These are phyloP conservation scores for Colaptes auratus DNA, from an alignment of 2,113 vertebrate species.

Conservation along the genomic window DNA sequence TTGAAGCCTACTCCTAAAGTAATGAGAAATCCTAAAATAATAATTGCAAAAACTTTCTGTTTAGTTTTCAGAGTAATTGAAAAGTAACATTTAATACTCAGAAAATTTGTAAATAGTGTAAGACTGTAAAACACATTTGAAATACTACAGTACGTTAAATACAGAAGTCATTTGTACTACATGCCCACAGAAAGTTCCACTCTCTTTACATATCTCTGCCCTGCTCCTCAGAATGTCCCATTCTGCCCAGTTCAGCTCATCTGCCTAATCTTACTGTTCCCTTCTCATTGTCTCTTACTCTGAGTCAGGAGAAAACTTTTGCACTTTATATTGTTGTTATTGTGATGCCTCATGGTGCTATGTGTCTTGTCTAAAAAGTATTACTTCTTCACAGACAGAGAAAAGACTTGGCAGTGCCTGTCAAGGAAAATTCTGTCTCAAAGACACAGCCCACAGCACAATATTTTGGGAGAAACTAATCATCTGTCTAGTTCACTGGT, in stretches of 20 bases:
- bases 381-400: background rate
- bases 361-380: background rate
- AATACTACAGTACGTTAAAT: background rate
- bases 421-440: background rate
- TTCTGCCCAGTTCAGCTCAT: background rate
- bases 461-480: background rate
- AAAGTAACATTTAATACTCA: background rate
- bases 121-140: background rate
- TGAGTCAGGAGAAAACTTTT: background rate
- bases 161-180: background rate
- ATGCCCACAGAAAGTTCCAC: fast-evolving
- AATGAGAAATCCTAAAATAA: background rate
- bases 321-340: background rate
- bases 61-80: background rate
- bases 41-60: background rate
- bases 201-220: background rate
- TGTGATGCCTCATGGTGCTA: background rate
- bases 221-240: background rate
- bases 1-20: background rate
- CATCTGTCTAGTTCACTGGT: background rate
- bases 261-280: background rate
- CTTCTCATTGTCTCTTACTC: background rate
- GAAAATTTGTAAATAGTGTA: background rate
- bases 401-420: background rate
- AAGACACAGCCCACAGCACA: background rate